Percentiles rank a stretch among this genome's conserved stretches.
Conservation (phyloP, 2,888 invertebrate genomes). For the Lepidochrysops patricia region DNA sequence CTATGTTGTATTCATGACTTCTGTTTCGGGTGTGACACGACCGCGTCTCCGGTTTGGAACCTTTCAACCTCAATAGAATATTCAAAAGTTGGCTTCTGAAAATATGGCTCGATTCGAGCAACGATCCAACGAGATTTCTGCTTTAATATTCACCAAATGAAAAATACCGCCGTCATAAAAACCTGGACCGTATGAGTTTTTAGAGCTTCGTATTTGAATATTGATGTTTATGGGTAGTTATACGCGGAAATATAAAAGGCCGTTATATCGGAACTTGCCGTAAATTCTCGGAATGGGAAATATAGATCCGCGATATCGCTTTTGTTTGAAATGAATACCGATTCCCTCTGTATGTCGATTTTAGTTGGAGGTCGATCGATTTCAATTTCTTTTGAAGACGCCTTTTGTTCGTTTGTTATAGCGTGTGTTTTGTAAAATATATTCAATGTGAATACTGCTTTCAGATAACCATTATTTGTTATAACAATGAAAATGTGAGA, state of each 20-base stretch:
- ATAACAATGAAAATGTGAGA: too few species aligned
- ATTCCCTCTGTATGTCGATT: conserved; percentile 4
- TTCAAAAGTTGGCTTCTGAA: conserved; percentile 58
- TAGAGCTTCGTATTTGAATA: conserved; percentile 59
- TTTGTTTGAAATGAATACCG: conserved; percentile 14
- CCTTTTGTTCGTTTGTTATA: neutral
- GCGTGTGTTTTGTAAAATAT: neutral
- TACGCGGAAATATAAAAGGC: conserved; percentile 33
- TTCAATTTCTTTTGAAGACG: conserved; percentile 4
- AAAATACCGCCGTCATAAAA: conserved; percentile 63
- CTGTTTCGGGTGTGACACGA: neutral
- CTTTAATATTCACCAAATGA: conserved; percentile 66
- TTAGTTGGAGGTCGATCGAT: neutral
- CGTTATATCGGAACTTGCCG: conserved; percentile 27
- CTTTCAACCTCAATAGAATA: conserved; percentile 61
- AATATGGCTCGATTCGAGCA: conserved; percentile 61
- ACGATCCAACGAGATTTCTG: conserved; percentile 52
- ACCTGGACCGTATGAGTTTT: conserved; percentile 61
- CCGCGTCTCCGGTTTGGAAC: conserved; percentile 26
- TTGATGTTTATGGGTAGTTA: conserved; percentile 56
- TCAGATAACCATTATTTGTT: too few species aligned
- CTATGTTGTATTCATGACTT: neutral
- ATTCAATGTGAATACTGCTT: neutral
- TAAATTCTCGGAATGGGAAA: conserved; percentile 36
- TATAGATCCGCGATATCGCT: conserved; percentile 19